Evolutionary conservation across 2,888 invertebrate species (phyloP), one percentile per base, ranked within the genome.

Genomic region (Yponomeuta malinellus): DNA sequence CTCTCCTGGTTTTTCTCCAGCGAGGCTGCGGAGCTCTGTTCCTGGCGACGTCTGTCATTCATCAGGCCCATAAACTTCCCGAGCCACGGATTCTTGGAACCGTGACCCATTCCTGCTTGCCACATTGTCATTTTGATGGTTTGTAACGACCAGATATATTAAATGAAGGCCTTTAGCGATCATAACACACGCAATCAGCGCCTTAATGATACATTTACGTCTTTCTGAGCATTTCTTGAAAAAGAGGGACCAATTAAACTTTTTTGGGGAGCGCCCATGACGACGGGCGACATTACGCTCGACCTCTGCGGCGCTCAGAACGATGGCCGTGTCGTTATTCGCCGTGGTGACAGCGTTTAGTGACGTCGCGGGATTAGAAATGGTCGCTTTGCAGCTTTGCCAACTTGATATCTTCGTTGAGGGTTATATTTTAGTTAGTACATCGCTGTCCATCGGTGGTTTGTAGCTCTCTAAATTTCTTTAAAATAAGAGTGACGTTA

Each of bases 61-160:
- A 78, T 74, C 2, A 78, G 69, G 0, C 76, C 75, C 71, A 78
- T 76, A 31, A 78, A 76, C 63, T 75, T 77, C 6, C 78, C 77
- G 8, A 78, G 59, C 78, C 79, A 79, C 0, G 77, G 78, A 37
- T 75, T 76, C 68, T 78, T 78, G 12, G 75, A 72, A 63, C 75
- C 74, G 70, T 78, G 79, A n/a, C 76, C 73, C 73, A 77, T 74
- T n/a, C 77, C 76, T 29, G 77, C 72, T 63, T 79, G 77, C 78
- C 77, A 76, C 73, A 77, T 76, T 0, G 76, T 76, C 77, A 77
- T 77, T 2, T 59, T 59, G 52, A 59, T 59, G 15, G 15, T 59
- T 0, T 12, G 1, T 2, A 15, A 4, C 5, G 12, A 5, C 3
- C 15, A 4, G 4, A 12, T 5, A 59, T 15, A 59, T 15, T 59